A percentile compares a stretch with the other conserved stretches of the same genome.
Conservation (phyloP, 2,888 invertebrate species). For the Choreutis nemorana region DNA sequence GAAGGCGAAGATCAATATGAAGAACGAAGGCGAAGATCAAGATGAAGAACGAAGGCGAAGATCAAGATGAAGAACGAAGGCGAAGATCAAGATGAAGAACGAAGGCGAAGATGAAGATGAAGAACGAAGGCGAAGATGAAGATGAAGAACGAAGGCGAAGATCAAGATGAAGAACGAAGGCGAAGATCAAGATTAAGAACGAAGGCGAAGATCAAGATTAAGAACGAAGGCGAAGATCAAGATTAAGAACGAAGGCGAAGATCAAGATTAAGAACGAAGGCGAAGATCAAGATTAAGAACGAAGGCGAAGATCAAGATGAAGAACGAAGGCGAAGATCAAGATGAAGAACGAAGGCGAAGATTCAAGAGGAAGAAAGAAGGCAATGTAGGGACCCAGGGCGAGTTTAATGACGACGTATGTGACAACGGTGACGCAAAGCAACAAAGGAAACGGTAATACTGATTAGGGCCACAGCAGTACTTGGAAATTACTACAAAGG, state of each 20-base stretch:
- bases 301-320: slow-evolving; percentile 1
- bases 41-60: not conserved
- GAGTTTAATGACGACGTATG: too few species aligned
- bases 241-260: slow-evolving; percentile 1
- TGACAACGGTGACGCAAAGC: too few species aligned
- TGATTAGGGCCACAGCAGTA: too few species aligned
- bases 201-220: slow-evolving; percentile 5
- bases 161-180: slow-evolving; percentile 3
- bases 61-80: slow-evolving; percentile 4
- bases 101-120: slow-evolving; percentile 9
- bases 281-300: slow-evolving; percentile 2
- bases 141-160: slow-evolving; percentile 9
- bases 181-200: slow-evolving; percentile 1
- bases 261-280: slow-evolving; percentile 3
- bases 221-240: slow-evolving; percentile 7
- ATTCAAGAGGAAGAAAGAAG: slow-evolving; percentile 3
- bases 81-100: slow-evolving; percentile 4
- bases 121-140: slow-evolving; percentile 7
- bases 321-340: not conserved
- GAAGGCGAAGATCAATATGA: slow-evolving; percentile 9
- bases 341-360: not conserved
- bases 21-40: slow-evolving; percentile 5
- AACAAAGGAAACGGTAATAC: too few species aligned
- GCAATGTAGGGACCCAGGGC: not conserved
- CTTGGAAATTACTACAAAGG: too few species aligned